Evolutionary conservation across 2,797 vertebrate genomes (phyloP).

Genomic region (Schizothorax lantsangensis): DNA sequence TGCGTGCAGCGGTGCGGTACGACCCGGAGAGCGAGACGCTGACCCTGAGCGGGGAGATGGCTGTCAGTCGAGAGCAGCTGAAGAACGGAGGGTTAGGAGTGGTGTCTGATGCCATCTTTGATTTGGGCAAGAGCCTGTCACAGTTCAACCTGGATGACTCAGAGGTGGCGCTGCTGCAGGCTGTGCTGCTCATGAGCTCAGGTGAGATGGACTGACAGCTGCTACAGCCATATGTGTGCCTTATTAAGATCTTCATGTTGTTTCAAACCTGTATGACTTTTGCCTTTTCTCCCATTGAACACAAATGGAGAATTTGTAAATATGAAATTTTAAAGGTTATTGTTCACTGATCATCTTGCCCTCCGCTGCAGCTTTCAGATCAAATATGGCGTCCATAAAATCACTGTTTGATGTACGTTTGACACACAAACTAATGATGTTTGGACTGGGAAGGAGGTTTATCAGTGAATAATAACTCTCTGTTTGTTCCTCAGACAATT

Average conservation of each 20-base stretch:
- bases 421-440: not conserved
- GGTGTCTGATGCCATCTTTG: slow-evolving; percentile 89
- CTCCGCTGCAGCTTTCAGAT: not conserved
- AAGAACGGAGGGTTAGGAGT: slow-evolving; percentile 88
- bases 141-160: slow-evolving; percentile 90
- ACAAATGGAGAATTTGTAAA: not conserved
- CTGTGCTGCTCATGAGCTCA: slow-evolving; percentile 90
- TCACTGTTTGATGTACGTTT: not conserved
- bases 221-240: too few species aligned
- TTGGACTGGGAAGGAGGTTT: not conserved
- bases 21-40: slow-evolving; percentile 89
- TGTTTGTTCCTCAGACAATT: not conserved
- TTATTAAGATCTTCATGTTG: not conserved
- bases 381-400: not conserved
- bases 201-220: slow-evolving; percentile 67
- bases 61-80: slow-evolving; percentile 86
- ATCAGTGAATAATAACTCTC: not conserved
- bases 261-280: not conserved
- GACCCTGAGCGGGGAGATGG: slow-evolving; percentile 88
- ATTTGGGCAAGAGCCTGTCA: slow-evolving; percentile 88
- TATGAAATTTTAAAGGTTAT: not conserved
- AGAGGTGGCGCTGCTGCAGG: slow-evolving; percentile 88
- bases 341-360: not conserved
- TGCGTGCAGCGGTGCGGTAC: slow-evolving; percentile 87
- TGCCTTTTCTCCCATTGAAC: not conserved